phyloP scores from a whole-genome alignment of 2,888 invertebrate species.

The Agrochola lychnidis region DNA sequence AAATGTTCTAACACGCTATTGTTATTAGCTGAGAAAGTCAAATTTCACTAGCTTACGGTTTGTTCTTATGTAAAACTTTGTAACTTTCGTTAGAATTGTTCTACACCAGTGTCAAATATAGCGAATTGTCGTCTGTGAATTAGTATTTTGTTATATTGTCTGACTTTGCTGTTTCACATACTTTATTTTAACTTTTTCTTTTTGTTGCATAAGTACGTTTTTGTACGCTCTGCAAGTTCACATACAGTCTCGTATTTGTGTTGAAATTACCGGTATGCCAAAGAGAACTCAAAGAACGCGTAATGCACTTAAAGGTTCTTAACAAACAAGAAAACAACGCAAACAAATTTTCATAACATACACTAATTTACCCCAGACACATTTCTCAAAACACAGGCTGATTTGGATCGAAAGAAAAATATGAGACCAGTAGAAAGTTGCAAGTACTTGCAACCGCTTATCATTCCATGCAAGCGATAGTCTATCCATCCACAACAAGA shows the following conservation, averaged over 20 bases:
- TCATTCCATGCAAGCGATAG: slow-evolving; percentile 51
- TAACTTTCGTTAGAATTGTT: slow-evolving; percentile 65
- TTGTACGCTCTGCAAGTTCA: neutral
- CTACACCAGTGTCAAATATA: slow-evolving; percentile 44
- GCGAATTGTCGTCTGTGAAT: slow-evolving; percentile 51
- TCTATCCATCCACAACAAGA: slow-evolving; percentile 43
- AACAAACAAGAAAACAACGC: slow-evolving; percentile 44
- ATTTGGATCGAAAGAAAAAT: slow-evolving; percentile 23
- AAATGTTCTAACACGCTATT: slow-evolving; percentile 67
- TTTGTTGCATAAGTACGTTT: slow-evolving; percentile 36
- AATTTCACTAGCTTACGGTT: slow-evolving; percentile 64
- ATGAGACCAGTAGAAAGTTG: slow-evolving; percentile 45
- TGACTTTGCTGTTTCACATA: slow-evolving; percentile 32
- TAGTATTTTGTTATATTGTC: slow-evolving; percentile 57
- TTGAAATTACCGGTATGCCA: slow-evolving; percentile 29
- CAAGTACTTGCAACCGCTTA: slow-evolving; percentile 29
- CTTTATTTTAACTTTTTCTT: slow-evolving; percentile 26
- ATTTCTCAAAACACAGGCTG: slow-evolving; percentile 7
- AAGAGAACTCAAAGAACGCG: slow-evolving; percentile 21
- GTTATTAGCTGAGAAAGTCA: slow-evolving; percentile 67
- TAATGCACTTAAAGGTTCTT: slow-evolving; percentile 51
- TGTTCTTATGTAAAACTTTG: slow-evolving; percentile 67
- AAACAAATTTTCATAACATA: slow-evolving; percentile 34
- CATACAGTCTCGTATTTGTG: slow-evolving; percentile 31
- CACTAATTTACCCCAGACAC: neutral